phyloP scores from a whole-genome alignment of 1,140 invertebrate genomes.

The Globodera rostochiensis region DNA sequence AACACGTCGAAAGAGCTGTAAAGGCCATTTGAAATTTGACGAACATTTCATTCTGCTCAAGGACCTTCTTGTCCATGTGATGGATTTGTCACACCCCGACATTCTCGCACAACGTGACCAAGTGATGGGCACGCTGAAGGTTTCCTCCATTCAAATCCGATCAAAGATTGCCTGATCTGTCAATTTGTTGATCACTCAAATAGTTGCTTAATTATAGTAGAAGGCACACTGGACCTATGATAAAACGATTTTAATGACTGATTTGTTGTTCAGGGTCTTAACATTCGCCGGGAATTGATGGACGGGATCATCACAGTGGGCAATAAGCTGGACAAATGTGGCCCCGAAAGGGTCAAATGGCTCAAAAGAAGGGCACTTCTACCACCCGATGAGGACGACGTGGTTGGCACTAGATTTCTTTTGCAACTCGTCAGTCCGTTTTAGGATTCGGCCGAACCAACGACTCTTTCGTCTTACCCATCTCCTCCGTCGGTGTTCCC shows the following conservation, averaged over 20 bases:
- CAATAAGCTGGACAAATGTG: constrained; percentile 75
- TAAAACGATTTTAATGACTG: no score
- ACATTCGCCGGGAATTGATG: constrained; percentile 69
- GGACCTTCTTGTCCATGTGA: constrained; percentile 82
- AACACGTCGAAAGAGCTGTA: constrained; percentile 75
- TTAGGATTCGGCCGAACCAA: constrained; percentile 1
- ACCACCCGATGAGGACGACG: not conserved
- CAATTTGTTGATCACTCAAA: no score
- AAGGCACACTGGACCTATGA: no score
- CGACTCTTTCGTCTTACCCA: not conserved
- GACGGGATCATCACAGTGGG: constrained; percentile 77
- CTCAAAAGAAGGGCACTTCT: constrained; percentile 16
- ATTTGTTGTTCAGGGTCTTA: constrained; percentile 67
- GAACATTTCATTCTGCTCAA: constrained; percentile 63
- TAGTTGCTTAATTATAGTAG: no score
- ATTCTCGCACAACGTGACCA: constrained; percentile 74
- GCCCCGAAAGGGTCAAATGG: constrained; percentile 17
- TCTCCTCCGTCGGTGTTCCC: not conserved
- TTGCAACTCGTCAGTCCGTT: no score
- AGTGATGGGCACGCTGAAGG: constrained; percentile 74
- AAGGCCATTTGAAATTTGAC: constrained; percentile 39
- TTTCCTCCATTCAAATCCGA: not conserved
- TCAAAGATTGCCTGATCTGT: no score
- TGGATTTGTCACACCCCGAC: constrained; percentile 82
- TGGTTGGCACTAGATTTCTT: constrained; percentile 9